These are phyloP conservation scores for Scalopus aquaticus DNA, from an alignment of 2,113 vertebrate genomes.

Conservation along the genomic window DNA sequence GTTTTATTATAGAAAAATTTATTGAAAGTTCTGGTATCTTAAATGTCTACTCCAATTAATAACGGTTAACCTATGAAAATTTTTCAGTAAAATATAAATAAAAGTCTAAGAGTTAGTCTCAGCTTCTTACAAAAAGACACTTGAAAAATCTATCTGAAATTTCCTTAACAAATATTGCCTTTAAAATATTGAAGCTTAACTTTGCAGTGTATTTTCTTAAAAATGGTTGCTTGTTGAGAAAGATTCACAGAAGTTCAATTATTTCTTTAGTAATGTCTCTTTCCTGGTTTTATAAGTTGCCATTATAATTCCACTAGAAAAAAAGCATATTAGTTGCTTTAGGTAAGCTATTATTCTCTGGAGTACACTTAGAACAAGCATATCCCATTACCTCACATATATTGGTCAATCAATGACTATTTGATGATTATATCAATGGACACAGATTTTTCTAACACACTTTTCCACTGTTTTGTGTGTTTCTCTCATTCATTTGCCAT, in stretches of 20 bases:
- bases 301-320: not conserved
- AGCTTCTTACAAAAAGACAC: not conserved
- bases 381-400: not conserved
- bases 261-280: not conserved
- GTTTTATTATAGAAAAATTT: not conserved
- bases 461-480: not conserved
- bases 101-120: not conserved
- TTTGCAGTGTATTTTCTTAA: not conserved
- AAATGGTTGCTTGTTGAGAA: not conserved
- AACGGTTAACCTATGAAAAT: too few species aligned
- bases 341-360: not conserved
- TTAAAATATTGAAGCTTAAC: not conserved
- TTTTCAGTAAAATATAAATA: not conserved
- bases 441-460: not conserved
- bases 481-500: not conserved
- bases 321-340: not conserved
- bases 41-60: not conserved
- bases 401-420: not conserved
- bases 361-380: fast-evolving
- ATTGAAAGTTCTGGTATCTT: not conserved
- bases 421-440: not conserved
- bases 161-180: not conserved
- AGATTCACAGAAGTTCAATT: not conserved
- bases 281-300: not conserved
- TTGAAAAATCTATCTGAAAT: not conserved